Percentiles rank a stretch among this genome's conserved stretches.
Conservation (phyloP, 2,113 vertebrate genomes). For the Cavia aperea region DNA sequence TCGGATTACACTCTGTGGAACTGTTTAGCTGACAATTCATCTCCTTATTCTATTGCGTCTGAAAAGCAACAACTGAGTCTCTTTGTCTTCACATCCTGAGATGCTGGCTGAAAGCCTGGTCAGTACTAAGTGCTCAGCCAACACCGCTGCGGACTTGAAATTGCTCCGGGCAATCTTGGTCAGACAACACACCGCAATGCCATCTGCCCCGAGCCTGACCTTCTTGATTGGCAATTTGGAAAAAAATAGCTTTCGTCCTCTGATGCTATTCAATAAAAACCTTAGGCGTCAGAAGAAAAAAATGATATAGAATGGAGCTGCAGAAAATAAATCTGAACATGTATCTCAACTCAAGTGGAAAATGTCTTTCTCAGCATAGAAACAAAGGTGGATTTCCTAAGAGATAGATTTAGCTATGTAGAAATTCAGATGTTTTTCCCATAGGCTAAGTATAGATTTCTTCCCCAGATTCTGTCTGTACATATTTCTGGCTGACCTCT, state of each 20-base stretch:
- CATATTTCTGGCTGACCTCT: background rate
- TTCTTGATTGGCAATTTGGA: background rate
- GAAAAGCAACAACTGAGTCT: background rate
- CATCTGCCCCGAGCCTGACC: background rate
- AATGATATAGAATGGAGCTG: background rate
- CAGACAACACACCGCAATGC: fast-evolving
- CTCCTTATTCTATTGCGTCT: background rate
- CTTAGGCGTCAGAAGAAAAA: background rate
- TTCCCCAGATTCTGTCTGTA: background rate
- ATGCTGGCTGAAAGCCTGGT: background rate
- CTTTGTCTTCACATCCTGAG: background rate
- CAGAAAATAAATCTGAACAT: background rate
- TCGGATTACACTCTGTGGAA: background rate
- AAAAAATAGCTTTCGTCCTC: background rate
- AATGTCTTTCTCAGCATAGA: background rate
- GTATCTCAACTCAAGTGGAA: background rate
- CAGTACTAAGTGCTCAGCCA: background rate
- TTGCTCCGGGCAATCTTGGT: background rate
- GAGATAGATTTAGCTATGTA: background rate
- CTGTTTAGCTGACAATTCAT: background rate
- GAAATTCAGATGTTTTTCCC: background rate
- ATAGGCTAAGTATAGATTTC: background rate
- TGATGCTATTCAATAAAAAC: constrained; percentile 7
- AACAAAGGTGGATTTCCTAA: constrained; percentile 21
- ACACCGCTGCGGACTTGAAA: background rate